Evolutionary conservation across 2,888 invertebrate genomes (phyloP), one percentile per base, ranked within the genome.

Genomic region (Eilema depressum): DNA sequence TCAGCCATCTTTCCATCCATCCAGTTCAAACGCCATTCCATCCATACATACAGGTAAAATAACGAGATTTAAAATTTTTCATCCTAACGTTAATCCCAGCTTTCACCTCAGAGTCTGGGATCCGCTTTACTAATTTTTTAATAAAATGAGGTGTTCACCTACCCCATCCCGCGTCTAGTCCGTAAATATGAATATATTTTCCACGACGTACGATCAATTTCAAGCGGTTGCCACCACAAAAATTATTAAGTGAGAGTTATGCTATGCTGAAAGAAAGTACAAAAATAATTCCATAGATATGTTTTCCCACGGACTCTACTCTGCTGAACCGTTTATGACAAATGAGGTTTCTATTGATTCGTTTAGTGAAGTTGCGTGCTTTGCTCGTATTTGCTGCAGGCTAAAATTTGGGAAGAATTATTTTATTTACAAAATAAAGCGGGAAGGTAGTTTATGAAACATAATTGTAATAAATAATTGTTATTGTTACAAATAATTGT

Each of bases 281-380:
- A n/a, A 53, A 60, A 26, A 60, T 28, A 20, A 26, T 59, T 26
- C 20, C 20, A 61, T 67, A 7, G n/a, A 33, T 33, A 53, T 53
- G 10, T n/a, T 67, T 67, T 67, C 28, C 30, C 67, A 61, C 47
- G 28, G 47, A n/a, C 28, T 61, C 25, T 56, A 68, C 53, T 53
- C 17, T 62, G 25, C 47, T 62, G 53, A 25, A 56, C 25, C 62
- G 62, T 60, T 28, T 53, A 60, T 68, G 62, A 56, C 25, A 68
- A 68, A 62, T 62, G 62, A 67, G 56, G n/a, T 68, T 62, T 68
- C 25, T 37, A 56, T 68, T 62, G 62, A 57, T 62, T 68, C 33
- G 56, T 63, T n/a, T 53, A 62, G 33, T 33, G 61, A 37, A 23
- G 62, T 63, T 41, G 63, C 63, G 63, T 63, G 63, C 14, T 63